Evolutionary conservation across 2,113 vertebrate species (phyloP), one percentile per base, ranked within the genome.

Genomic region (Oncorhynchus keta): DNA sequence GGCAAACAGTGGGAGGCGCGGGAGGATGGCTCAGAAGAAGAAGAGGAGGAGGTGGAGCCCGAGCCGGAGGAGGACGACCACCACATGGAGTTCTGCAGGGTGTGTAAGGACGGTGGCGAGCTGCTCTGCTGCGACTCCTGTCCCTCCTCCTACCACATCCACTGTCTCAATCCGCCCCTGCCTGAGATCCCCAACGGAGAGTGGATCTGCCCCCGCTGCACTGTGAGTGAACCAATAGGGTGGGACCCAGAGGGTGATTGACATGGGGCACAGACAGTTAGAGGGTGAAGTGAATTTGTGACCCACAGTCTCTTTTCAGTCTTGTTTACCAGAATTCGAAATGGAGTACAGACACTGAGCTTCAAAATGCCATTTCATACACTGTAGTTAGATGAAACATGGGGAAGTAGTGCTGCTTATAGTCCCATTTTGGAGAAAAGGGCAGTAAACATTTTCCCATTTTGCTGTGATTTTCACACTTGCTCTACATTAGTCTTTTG

Each of bases 1-100:
- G 98, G 98, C 24, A 97, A 99, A 89, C 98, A 99, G 85, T 99
- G 98, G 98, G 98, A 99, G 86, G 96, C 97, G 0, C 94, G 98
- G 32, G 98, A 99, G 68, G 97, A 99, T 68, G 94, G 83, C 49
- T 99, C 97, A 0, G 97, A 99, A 45, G 39, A 39, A 39, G 97
- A 99, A 12, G 98, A 99, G 83, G 96, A 96, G 61, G 95, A 93
- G 1, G 89, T 91, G 0, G 94, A 92, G 78, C 97, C 95, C 0
- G 94, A 92, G 32, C 87, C 87, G 16, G 97, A 99, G 83, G 97
- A 99, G 86, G 97, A 99, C 66, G 98, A 99, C 89, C 97, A 97
- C 81, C 98, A 99, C 85, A 99, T 99, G 98, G 98, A 99, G 86
- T 99, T 99, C 92, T 99, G 98, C 79, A 85, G 98, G 4, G 97